Evolutionary conservation across 2,888 invertebrate genomes (phyloP).

Genomic region (Nycteola revayana): DNA sequence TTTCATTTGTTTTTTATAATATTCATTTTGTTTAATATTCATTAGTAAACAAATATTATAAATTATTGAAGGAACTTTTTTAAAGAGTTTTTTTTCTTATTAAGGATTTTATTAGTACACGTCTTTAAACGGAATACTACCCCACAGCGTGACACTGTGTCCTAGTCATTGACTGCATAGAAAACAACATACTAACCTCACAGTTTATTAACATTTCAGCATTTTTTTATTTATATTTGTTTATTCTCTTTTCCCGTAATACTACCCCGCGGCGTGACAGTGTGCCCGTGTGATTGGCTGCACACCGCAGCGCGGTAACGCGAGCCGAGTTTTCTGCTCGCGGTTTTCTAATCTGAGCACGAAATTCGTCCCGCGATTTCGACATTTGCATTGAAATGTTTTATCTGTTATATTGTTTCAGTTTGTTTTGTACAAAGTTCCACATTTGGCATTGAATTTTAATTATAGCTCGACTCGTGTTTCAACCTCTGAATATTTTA

Average conservation of each 20-base stretch:
- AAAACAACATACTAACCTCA: too few relatives aligned
- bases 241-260: too few relatives aligned
- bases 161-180: too few relatives aligned
- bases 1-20: too few relatives aligned
- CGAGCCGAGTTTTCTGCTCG: slow-evolving; percentile 57
- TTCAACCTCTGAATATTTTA: too few relatives aligned
- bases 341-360: slow-evolving; percentile 66
- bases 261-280: slow-evolving; percentile 28
- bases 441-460: slow-evolving; percentile 6
- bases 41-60: too few relatives aligned
- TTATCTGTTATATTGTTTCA: slow-evolving; percentile 8
- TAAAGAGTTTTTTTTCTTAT: too few relatives aligned
- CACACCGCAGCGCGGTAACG: slow-evolving; percentile 34
- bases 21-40: slow-evolving; percentile 1
- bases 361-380: slow-evolving; percentile 53
- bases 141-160: background rate
- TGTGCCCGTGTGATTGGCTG: slow-evolving; percentile 43
- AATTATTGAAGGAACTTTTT: too few relatives aligned
- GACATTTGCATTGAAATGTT: slow-evolving; percentile 39
- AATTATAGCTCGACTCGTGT: too few relatives aligned
- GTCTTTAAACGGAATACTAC: background rate
- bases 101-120: background rate
- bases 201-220: too few relatives aligned
- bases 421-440: slow-evolving; percentile 17
- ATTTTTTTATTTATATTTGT: too few relatives aligned